These are phyloP conservation scores for Oreotragus oreotragus DNA, from an alignment of 2,113 vertebrate species.

Conservation along the genomic window DNA sequence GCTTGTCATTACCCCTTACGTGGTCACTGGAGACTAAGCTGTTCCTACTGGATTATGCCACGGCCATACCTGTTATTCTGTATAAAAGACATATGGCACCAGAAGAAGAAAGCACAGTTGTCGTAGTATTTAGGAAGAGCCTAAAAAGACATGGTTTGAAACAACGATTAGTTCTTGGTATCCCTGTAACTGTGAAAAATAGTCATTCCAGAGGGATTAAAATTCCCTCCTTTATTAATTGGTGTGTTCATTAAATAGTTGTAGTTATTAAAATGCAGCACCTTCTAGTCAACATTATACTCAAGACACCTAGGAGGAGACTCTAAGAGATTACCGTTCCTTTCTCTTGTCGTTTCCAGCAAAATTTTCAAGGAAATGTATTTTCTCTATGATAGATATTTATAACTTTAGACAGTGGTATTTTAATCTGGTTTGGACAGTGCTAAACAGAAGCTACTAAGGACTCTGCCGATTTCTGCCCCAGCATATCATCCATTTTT, in stretches of 20 bases:
- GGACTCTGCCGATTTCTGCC: background rate
- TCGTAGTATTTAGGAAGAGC: conserved; percentile 92
- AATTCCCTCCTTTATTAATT: background rate
- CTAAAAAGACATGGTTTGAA: conserved; percentile 72
- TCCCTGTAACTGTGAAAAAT: background rate
- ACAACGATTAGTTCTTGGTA: background rate
- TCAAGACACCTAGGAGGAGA: background rate
- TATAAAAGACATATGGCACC: conserved; percentile 96
- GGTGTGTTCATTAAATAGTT: background rate
- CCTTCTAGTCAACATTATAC: background rate
- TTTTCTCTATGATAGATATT: background rate
- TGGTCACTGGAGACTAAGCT: background rate
- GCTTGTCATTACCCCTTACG: background rate
- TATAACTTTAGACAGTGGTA: background rate
- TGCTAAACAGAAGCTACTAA: background rate
- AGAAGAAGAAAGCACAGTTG: conserved; percentile 94
- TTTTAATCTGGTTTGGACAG: background rate
- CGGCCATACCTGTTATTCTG: conserved; percentile 86
- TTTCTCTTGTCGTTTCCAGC: background rate
- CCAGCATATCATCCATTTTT: background rate
- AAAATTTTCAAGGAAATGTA: background rate
- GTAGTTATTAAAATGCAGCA: background rate
- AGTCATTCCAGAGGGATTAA: conserved; percentile 6
- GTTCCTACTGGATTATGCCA: background rate
- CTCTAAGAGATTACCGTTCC: background rate